Evolutionary conservation across 2,113 vertebrate species (phyloP).

Genomic region (mouse (Mus musculus)): GRCm39 chr4:110163001-110163500

Average conservation of each 20-base stretch:
- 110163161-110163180: conserved; percentile 7
- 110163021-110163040: not conserved
- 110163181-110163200: not conserved
- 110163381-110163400: conserved; percentile 25
- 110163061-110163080: conserved; percentile 12
- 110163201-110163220: conserved; percentile 19
- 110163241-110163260: not conserved
- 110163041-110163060: not conserved
- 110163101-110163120: conserved; percentile 16
- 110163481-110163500: not conserved
- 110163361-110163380: conserved; percentile 51
- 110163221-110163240: too few relatives aligned
- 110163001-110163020: not conserved
- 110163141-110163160: conserved; percentile 26
- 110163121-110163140: conserved; percentile 30
- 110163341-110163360: conserved; percentile 48
- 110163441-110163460: conserved; percentile 10
- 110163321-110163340: conserved; percentile 25
- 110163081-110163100: not conserved
- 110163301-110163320: conserved; percentile 2
- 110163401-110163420: conserved; percentile 1
- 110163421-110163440: conserved; percentile 45
- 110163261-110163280: not conserved
- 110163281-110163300: not conserved
- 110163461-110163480: conserved; percentile 48